Base-by-base conservation (phyloP, 2,797 vertebrate species). In the Epinephelus coioides region DNA sequence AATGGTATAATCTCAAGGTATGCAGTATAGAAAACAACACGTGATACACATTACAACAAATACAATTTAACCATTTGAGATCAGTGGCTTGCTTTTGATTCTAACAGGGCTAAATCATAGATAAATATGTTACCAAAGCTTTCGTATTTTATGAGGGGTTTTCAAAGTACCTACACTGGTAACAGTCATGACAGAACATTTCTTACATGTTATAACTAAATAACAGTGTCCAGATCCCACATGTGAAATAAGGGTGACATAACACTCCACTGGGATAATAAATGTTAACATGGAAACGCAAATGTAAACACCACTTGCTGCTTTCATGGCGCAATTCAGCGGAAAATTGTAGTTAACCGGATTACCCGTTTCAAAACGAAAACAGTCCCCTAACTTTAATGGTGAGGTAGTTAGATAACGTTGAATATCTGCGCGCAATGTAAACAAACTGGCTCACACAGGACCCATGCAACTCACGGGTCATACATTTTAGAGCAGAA, bases 371-470 rank as follows among this genome's bases (percentile, higher is more conserved):
- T 6, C 11, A 30, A 54, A 47, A 44, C 12, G 30, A 50, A 69
- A 56, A 43, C 4, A 64, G 49, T 6, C 15, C 1, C 5, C 5
- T 0, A 25, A 68, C 21, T 72, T 64, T 27, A 3, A 34, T n/a
- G 51, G 30, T 8, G 18, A 19, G 19, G 12, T 43, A 43, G 40
- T 43, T 3, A 57, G 49, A 70, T 47, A 51, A 23, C 60, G 0
- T 19, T 63, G 27, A 77, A 73, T 54, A 38, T 30, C 5, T 53
- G 72, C 44, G 34, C 60, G 51, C 66, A 79, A 79, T 86, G 89
- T 92, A 93, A 92, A 94, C 92, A 92, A 88, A 91, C 71, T 25
- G 34, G 13, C 60, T 63, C 60, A 18, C 15, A 47, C 27, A 6
- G 40, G 46, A 67, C 68, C 57, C 6, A 53, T 18, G 38, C 17